Evolutionary conservation across 2,113 vertebrate species (phyloP), one percentile per base, ranked within the genome.

Genomic region (Heterotis niloticus): DNA sequence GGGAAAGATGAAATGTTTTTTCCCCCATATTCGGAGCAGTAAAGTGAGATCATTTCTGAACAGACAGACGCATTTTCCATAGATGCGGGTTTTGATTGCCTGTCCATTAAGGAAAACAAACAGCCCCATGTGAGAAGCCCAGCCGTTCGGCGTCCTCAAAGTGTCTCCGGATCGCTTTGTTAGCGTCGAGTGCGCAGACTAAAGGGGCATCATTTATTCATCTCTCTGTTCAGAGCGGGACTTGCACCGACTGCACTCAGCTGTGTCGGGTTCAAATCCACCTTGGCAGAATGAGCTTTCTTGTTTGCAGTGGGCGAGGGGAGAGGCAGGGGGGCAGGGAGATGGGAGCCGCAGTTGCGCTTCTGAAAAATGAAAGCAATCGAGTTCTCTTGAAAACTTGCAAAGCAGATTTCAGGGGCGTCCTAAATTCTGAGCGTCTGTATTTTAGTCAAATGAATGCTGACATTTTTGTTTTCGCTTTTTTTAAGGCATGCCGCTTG

Each of bases 91-190:
- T 91, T 91, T 90, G 84, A 90, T 90, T 83, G 79, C 76, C 86
- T 80, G 90, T 90, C 90, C 87, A 57, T 91, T 86, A 89, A 76
- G 66, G 20, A 78, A 83, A 84, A 81, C 80, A 81, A 84, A 80
- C 77, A 80, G 83, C 1, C 17, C 85, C 84, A 88, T 70, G 86
- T 85, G 86, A 88, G 85, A 86, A 80, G 84, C 86, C 82, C 89
- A 86, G 91, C 91, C 85, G 85, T 89, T 88, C 86, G 86, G 84
- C 87, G 88, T 91, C 90, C 88, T 92, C 91, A 92, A 92, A 92
- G 90, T 90, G 91, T 92, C 89, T 87, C 82, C 78, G 83, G 88
- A 84, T 85, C 84, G 89, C 87, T 92, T 91, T 91, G 89, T 90
- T 88, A 87, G 84, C 64, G 81, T 85, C 80, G 87, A 88, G 83